phyloP scores from a whole-genome alignment of 2,113 vertebrate genomes.

The Cryptoleucopteryx plumbea region DNA sequence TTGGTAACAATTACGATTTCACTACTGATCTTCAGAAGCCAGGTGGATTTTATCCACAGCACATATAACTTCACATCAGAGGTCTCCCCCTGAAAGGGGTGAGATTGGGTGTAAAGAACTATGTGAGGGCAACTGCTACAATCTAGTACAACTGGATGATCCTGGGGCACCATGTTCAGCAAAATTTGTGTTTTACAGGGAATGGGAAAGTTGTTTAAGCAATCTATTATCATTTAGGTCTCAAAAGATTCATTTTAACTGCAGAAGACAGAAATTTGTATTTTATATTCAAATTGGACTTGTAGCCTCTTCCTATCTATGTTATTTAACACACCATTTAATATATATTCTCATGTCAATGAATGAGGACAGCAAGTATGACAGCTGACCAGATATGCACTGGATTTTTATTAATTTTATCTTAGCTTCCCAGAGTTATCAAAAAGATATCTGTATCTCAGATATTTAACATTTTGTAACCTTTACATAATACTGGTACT shows the following conservation, averaged over 20 bases:
- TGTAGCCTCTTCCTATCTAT: background rate
- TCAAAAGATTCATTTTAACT: background rate
- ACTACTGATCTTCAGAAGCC: background rate
- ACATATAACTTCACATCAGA: background rate
- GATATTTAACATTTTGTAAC: background rate
- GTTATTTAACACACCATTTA: background rate
- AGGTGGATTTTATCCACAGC: background rate
- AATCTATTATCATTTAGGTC: background rate
- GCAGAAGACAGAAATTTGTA: background rate
- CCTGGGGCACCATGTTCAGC: background rate
- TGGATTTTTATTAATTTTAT: slow-evolving; percentile 7
- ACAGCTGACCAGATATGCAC: background rate
- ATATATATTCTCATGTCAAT: background rate
- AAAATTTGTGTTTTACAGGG: background rate
- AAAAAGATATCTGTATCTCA: background rate
- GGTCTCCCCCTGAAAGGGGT: background rate
- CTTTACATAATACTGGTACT: background rate
- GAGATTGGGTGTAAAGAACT: background rate
- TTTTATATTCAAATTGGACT: background rate
- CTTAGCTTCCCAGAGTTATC: background rate
- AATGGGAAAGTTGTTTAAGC: background rate
- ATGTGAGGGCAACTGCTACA: background rate
- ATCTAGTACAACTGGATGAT: background rate
- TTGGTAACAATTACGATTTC: background rate
- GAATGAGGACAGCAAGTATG: background rate